Conservation (phyloP, 2,797 vertebrate species). For the Anas georgica region DNA sequence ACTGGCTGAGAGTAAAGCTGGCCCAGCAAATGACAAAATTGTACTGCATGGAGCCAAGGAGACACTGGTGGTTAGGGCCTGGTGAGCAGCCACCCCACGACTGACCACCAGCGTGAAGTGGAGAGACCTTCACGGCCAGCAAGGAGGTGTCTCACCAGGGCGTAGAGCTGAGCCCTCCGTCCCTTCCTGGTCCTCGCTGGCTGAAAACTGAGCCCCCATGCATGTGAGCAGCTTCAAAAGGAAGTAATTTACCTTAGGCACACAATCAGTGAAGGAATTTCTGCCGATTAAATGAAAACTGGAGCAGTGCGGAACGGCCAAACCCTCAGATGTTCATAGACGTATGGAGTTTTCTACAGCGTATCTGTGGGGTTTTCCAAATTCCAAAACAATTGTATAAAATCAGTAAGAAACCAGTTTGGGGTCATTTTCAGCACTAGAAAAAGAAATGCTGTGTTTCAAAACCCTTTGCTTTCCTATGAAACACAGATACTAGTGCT, state of each 20-base stretch:
- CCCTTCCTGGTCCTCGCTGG: not conserved
- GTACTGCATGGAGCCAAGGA: not conserved
- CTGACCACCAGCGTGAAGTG: rapidly evolving
- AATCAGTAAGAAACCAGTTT: constrained; percentile 14
- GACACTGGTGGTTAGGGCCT: not conserved
- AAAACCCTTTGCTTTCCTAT: not conserved
- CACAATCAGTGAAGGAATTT: constrained; percentile 54
- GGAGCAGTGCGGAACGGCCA: constrained; percentile 7
- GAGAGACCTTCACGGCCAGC: not conserved
- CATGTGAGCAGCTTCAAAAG: constrained; percentile 57
- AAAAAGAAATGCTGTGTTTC: not conserved
- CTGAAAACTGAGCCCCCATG: not conserved
- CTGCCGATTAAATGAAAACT: constrained; percentile 22
- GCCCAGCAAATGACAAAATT: not conserved
- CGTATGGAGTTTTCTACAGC: not conserved
- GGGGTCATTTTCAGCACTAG: constrained; percentile 4
- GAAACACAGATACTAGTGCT: constrained; percentile 37
- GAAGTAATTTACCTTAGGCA: constrained; percentile 60
- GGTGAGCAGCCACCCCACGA: not conserved
- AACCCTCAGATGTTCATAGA: constrained; percentile 58
- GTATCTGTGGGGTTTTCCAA: constrained; percentile 35
- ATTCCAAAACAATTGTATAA: constrained; percentile 54
- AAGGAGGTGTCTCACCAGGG: not conserved
- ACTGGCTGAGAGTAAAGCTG: not conserved
- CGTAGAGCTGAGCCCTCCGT: not conserved